Conservation (phyloP, 1,140 invertebrate species). For the Drosophila parabipectinata region DNA sequence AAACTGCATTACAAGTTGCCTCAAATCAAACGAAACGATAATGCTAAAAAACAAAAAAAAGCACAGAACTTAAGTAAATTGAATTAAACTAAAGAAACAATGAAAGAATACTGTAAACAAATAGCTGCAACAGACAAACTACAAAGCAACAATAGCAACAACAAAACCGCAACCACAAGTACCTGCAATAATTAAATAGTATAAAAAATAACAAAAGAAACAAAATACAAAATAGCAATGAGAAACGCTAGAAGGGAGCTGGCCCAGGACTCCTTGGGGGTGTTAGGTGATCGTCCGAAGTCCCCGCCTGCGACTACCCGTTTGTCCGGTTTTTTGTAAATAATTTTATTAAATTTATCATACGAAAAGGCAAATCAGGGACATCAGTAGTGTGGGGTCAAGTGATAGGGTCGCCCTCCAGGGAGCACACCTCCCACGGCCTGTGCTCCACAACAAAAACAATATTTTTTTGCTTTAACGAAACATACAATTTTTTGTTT, state of each 20-base stretch:
- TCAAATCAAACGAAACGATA: constrained; percentile 51
- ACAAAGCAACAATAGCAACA: constrained; percentile 80
- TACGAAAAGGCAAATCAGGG: constrained; percentile 42
- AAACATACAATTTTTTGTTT: constrained; percentile 17
- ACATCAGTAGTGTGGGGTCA: constrained; percentile 14
- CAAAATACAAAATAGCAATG: constrained; percentile 59
- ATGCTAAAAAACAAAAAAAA: constrained; percentile 26
- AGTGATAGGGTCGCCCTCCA: not conserved
- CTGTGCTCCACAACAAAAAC: constrained; percentile 7
- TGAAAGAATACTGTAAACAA: constrained; percentile 32
- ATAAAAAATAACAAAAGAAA: constrained; percentile 59
- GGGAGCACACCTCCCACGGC: not conserved
- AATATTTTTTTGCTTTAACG: constrained; percentile 41
- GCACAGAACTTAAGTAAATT: constrained; percentile 47
- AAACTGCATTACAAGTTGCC: constrained; percentile 45
- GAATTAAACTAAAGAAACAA: constrained; percentile 21
- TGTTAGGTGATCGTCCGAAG: not conserved
- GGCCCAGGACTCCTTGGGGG: not conserved
- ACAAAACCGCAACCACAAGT: constrained; percentile 84
- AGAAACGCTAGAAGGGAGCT: constrained; percentile 38
- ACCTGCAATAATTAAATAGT: constrained; percentile 82
- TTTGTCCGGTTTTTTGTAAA: constrained; percentile 68
- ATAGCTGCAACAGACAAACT: constrained; percentile 62
- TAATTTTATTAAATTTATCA: constrained; percentile 83
- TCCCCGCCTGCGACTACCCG: constrained; percentile 9